Evolutionary conservation across 2,797 vertebrate genomes (phyloP), one percentile per base, ranked within the genome.

Genomic region (Momotus momota): DNA sequence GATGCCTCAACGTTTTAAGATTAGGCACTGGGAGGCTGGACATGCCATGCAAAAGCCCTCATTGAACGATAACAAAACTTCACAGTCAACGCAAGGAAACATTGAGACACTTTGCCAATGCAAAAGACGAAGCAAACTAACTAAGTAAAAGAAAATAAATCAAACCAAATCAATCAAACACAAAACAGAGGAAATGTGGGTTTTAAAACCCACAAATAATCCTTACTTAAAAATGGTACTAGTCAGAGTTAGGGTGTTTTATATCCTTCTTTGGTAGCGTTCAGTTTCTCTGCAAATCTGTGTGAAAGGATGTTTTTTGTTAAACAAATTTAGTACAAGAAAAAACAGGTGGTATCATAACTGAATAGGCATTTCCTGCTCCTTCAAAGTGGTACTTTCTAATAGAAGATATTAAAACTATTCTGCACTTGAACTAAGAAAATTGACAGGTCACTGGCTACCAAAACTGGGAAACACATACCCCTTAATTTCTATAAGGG

Each of bases 71-170:
- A 45, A 38, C 23, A 45, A 81, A 77, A 78, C 7, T 65, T 71
- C 2, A 2, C 31, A 57, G 27, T 20, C 0, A 0, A n/a, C 19
- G 11, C 3, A 7, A 70, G 61, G 25, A 62, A 87, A 81, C 4
- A 35, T 0, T 35, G 33, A 81, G 6, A 12, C 3, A 62, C 10
- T 58, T 81, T 58, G 22, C 13, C 9, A 43, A 15, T 7, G 26
- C 1, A 43, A 78, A 79, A 81, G 33, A 84, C 62, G 19, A 1
- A 81, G 26, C 16, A 83, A 86, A 19, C 25, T 55, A 86, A 13
- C 23, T 54, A 41, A 41, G 12, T 12, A 43, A 11, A 51, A 67
- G 5, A 26, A 22, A 29, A 66, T 74, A 85, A 67, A 12, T 1
- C 35, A 61, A 64, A 43, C 6, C 1, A 72, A 91, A 51, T 6